Evolutionary conservation across 2,888 invertebrate genomes (phyloP).

Genomic region (Rotaria sp.): DNA sequence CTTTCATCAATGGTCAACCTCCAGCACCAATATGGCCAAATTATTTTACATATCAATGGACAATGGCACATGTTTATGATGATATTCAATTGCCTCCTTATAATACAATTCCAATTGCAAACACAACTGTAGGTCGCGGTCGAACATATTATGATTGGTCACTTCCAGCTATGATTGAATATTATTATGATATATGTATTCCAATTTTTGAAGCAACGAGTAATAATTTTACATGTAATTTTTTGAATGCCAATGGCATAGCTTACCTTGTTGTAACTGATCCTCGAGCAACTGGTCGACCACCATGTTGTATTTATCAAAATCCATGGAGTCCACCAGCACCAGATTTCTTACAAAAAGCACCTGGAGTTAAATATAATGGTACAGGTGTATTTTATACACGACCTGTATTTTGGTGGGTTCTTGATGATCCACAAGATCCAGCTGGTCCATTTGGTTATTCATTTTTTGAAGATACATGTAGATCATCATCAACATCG

Average conservation of each 20-base stretch:
- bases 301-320: constrained; percentile 3
- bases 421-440: background rate
- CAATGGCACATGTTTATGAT: constrained; percentile 22
- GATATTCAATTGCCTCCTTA: constrained; percentile 14
- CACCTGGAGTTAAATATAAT: constrained; percentile 12
- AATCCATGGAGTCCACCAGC: constrained; percentile 8
- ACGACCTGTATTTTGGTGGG: background rate
- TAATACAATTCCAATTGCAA: background rate
- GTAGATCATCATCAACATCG: background rate
- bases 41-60: constrained; percentile 19
- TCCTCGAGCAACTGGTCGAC: constrained; percentile 3
- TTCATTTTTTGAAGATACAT: constrained; percentile 26
- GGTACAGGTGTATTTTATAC: background rate
- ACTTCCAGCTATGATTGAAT: background rate
- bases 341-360: background rate
- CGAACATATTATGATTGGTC: constrained; percentile 16
- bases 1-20: background rate
- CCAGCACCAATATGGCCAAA: background rate
- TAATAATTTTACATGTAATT: constrained; percentile 28
- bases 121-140: background rate
- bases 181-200: constrained; percentile 5
- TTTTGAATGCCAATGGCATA: background rate
- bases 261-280: constrained; percentile 1
- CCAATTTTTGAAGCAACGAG: background rate
- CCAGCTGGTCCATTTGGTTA: constrained; percentile 20